A percentile compares a stretch with the other conserved stretches of the same genome.
Conservation (phyloP, 2,797 vertebrate species). For the Rhodeus uyekii region DNA sequence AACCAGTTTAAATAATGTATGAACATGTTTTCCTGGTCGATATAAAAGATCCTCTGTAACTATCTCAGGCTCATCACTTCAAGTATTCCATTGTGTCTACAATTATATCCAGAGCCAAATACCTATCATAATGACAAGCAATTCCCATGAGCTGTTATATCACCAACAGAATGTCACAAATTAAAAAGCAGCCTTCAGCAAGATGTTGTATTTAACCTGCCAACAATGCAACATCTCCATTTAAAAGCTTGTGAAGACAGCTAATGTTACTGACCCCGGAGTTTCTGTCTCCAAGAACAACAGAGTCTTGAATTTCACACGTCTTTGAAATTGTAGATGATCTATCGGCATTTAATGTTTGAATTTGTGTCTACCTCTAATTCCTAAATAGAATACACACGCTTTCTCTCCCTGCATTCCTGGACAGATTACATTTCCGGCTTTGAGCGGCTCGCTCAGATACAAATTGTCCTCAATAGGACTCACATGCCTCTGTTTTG, state of each 20-base stretch:
- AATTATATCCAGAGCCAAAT: background rate
- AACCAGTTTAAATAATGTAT: background rate
- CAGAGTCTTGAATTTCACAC: slow-evolving; percentile 26
- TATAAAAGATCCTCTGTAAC: background rate
- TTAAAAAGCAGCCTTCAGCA: slow-evolving; percentile 55
- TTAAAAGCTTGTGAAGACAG: slow-evolving; percentile 57
- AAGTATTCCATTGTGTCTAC: background rate
- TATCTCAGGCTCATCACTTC: background rate
- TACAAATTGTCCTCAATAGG: slow-evolving; percentile 54
- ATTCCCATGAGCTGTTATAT: slow-evolving; percentile 9
- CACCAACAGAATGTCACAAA: slow-evolving; percentile 49
- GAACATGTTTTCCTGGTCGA: background rate
- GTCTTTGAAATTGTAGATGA: slow-evolving; percentile 17
- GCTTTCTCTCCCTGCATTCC: slow-evolving; percentile 27
- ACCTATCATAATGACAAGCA: slow-evolving; percentile 2
- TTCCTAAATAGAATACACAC: background rate
- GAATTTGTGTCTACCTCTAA: background rate
- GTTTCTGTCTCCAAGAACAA: slow-evolving; percentile 39
- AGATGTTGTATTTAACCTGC: slow-evolving; percentile 64
- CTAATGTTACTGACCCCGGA: slow-evolving; percentile 48
- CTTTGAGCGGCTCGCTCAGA: slow-evolving; percentile 39
- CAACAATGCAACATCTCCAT: slow-evolving; percentile 59
- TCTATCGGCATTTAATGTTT: slow-evolving; percentile 27
- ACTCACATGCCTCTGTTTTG: slow-evolving; percentile 62
- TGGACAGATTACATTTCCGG: slow-evolving; percentile 44